Conservation (phyloP, 2,888 invertebrate genomes). For the Andrena bicolor region DNA sequence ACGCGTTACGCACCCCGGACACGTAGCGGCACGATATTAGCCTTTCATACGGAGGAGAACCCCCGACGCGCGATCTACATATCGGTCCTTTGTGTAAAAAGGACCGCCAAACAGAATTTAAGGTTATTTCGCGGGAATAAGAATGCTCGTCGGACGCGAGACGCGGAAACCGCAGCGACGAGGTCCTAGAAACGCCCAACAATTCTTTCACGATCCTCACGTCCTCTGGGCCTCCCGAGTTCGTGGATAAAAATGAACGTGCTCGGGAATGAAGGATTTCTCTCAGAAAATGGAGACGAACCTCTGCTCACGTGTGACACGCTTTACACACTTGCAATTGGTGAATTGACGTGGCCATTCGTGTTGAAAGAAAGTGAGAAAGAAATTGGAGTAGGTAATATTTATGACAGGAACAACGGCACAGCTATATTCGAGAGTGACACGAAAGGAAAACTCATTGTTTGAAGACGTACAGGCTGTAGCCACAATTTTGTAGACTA, state of each 20-base stretch:
- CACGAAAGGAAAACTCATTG: no score
- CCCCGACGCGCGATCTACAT: constrained; percentile 80
- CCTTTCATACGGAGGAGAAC: constrained; percentile 81
- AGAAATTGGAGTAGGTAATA: no score
- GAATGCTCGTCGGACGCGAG: constrained; percentile 73
- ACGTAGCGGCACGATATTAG: constrained; percentile 84
- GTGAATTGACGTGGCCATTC: background rate
- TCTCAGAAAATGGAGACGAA: background rate
- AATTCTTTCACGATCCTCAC: constrained; percentile 29
- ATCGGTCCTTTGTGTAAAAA: constrained; percentile 84
- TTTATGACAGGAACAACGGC: no score
- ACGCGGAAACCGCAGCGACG: constrained; percentile 44
- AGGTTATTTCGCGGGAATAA: constrained; percentile 84
- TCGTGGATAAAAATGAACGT: constrained; percentile 15
- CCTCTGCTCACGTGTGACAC: background rate
- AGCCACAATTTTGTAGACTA: no score
- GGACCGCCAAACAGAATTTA: constrained; percentile 84
- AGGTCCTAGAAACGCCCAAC: constrained; percentile 18
- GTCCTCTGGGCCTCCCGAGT: constrained; percentile 3
- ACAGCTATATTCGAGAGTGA: no score
- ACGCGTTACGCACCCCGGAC: constrained; percentile 76
- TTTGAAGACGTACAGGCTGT: no score
- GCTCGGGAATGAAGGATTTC: constrained; percentile 11
- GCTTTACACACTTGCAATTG: background rate
- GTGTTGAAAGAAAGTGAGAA: no score